Conservation (phyloP, 2,113 vertebrate genomes). For the Excalfactoria chinensis region DNA sequence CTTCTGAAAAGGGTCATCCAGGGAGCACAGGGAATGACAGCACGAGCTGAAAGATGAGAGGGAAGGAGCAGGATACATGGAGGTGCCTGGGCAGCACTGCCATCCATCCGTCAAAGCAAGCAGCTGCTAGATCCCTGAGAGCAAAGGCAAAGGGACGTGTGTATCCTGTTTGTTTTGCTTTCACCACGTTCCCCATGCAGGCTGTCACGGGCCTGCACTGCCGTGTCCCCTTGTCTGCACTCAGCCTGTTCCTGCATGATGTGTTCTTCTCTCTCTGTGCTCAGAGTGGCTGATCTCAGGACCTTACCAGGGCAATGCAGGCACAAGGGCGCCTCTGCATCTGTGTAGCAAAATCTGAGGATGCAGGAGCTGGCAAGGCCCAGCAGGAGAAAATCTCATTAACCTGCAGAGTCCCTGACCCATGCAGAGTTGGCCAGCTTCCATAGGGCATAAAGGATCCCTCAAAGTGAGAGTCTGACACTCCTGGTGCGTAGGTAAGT, state of each 20-base stretch:
- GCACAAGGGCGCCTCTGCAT: not conserved
- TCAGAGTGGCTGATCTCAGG: conserved; percentile 3
- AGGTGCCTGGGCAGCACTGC: conserved; percentile 75
- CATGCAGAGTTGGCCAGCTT: not conserved
- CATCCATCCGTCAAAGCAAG: conserved; percentile 74
- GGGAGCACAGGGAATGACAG: conserved; percentile 73
- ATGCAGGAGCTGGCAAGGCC: not conserved
- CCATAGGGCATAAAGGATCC: not conserved
- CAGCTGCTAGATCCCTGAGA: conserved; percentile 66
- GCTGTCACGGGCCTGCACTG: conserved; percentile 61
- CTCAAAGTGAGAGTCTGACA: not conserved
- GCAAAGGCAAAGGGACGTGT: conserved; percentile 11
- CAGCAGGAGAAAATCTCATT: conserved; percentile 12
- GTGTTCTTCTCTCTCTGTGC: not conserved
- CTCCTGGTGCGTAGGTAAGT: accelerated
- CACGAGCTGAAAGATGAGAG: conserved; percentile 82
- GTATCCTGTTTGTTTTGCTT: conserved; percentile 66
- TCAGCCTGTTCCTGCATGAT: not conserved
- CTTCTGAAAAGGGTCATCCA: conserved; percentile 75
- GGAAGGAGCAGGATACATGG: conserved; percentile 23
- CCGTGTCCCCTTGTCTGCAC: conserved; percentile 46
- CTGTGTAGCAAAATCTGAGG: not conserved
- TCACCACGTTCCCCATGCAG: conserved; percentile 62
- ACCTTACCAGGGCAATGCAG: not conserved
- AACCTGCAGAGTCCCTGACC: not conserved